Percentiles rank a stretch among this genome's conserved stretches.
These are phyloP conservation scores for Acromyrmex echinatior DNA, from an alignment of 1,140 invertebrate species.

Conservation along the genomic window DNA sequence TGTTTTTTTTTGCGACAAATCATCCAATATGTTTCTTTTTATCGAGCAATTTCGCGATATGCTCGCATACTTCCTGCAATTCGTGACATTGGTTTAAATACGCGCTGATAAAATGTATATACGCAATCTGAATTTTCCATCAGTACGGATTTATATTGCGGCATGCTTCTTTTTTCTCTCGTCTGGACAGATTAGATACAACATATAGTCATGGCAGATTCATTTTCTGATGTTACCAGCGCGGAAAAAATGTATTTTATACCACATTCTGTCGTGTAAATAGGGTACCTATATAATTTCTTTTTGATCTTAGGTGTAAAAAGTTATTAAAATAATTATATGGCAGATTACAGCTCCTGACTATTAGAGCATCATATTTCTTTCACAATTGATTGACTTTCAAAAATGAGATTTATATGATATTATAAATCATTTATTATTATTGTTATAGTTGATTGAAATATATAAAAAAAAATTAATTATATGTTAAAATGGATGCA, in stretches of 20 bases:
- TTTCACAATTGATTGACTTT: too few species aligned
- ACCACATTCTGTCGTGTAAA: not conserved
- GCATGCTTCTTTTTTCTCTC: not conserved
- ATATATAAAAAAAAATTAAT: too few species aligned
- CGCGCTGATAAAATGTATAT: constrained; percentile 1
- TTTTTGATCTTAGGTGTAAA: not conserved
- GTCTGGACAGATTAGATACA: not conserved
- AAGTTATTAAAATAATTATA: not conserved
- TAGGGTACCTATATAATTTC: not conserved
- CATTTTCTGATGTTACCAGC: not conserved
- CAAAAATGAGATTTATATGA: too few species aligned
- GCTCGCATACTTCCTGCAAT: constrained; percentile 21
- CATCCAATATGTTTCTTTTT: not conserved
- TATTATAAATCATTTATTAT: too few species aligned
- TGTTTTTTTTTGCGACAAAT: constrained; percentile 15
- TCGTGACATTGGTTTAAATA: constrained; percentile 24
- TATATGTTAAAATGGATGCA: too few species aligned
- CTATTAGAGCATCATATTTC: too few species aligned
- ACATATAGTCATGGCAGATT: not conserved
- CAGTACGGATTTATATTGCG: not conserved
- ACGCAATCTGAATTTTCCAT: constrained; percentile 8
- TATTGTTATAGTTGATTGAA: too few species aligned
- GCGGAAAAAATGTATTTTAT: not conserved
- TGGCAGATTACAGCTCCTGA: not conserved
- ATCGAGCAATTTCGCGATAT: constrained; percentile 34